phyloP scores from a whole-genome alignment of 2,888 invertebrate species.

The Eupithecia subumbrata region DNA sequence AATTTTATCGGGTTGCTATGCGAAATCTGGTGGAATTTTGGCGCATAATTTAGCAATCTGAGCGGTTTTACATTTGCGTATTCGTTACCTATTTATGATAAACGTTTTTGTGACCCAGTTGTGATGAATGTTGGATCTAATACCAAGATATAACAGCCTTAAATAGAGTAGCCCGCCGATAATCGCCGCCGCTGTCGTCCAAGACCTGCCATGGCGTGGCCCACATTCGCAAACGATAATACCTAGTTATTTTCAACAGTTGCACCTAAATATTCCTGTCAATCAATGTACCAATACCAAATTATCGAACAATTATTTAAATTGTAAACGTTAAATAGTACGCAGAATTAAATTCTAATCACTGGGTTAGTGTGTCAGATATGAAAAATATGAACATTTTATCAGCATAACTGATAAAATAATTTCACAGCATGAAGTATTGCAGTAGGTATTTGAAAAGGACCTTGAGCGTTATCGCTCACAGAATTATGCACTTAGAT shows the following conservation, averaged over 20 bases:
- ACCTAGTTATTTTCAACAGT: constrained; percentile 15
- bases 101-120: not conserved
- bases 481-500: constrained; percentile 65
- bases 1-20: constrained; percentile 44
- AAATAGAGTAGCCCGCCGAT: not conserved
- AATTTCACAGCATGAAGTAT: constrained; percentile 52
- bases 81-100: not conserved
- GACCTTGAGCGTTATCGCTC: constrained; percentile 71
- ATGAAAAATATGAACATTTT: constrained; percentile 47
- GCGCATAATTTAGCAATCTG: constrained; percentile 52
- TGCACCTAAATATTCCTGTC: constrained; percentile 7
- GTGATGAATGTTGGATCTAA: not conserved
- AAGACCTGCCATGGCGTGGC: constrained; percentile 51
- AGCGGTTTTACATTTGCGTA: constrained; percentile 21
- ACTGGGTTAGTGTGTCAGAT: constrained; percentile 51
- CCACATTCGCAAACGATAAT: constrained; percentile 47
- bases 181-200: not conserved
- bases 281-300: constrained; percentile 9
- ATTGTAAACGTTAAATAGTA: not conserved
- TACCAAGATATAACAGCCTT: not conserved
- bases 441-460: constrained; percentile 53
- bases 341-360: constrained; percentile 15
- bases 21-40: constrained; percentile 46
- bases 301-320: not conserved
- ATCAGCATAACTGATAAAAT: constrained; percentile 54